Conservation (phyloP, 2,888 invertebrate species). For the Syrphus vitripennis region DNA sequence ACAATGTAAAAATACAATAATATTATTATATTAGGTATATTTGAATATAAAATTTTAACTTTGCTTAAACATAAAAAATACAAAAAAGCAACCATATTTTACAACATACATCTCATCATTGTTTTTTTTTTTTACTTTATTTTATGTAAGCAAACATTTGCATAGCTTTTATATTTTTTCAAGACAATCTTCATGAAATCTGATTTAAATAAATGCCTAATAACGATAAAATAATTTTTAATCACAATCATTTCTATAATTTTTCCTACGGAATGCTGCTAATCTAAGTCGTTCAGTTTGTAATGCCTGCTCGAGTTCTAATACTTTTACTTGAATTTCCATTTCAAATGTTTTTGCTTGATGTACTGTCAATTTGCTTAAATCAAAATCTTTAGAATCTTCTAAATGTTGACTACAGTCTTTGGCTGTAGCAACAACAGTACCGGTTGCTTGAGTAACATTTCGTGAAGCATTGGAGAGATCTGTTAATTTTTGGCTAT, state of each 20-base stretch:
- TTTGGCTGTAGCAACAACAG: constrained; percentile 96
- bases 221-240: constrained; percentile 50
- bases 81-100: constrained; percentile 15
- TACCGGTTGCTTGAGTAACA: constrained; percentile 95
- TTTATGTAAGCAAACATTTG: background rate
- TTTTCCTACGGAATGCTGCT: constrained; percentile 93
- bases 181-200: background rate
- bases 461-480: constrained; percentile 92
- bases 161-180: background rate
- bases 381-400: constrained; percentile 94
- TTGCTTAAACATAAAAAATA: background rate
- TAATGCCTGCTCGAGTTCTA: constrained; percentile 95
- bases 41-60: constrained; percentile 10
- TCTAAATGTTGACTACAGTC: constrained; percentile 92
- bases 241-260: constrained; percentile 85
- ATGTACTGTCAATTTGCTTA: constrained; percentile 93
- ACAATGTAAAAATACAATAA: constrained; percentile 29
- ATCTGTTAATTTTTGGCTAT: constrained; percentile 89
- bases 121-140: background rate
- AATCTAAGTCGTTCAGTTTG: constrained; percentile 93
- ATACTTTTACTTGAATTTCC: constrained; percentile 97
- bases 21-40: background rate
- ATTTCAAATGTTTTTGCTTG: constrained; percentile 98
- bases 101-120: background rate
- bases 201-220: constrained; percentile 12